Base-by-base conservation (phyloP, 1,140 invertebrate species). In the Danaus plexippus region DNA sequence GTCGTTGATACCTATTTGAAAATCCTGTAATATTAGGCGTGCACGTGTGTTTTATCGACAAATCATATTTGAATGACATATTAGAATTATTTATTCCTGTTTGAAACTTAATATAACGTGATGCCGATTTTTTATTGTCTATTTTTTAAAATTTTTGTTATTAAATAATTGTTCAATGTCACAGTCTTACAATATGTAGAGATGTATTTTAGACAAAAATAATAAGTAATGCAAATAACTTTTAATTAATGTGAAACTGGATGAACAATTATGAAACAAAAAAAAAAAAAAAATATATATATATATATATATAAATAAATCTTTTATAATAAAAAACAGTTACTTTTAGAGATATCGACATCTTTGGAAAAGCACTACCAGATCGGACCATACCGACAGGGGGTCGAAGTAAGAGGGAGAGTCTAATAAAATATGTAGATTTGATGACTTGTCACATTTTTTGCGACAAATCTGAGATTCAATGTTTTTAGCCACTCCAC, bases 381-480 rank as follows among this genome's bases (percentile, higher is more conserved):
- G 64, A 71, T 60, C 57, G 66, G 70, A 67, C 63, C 65, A 67
- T 58, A 71, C 72, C 66, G 66, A 69, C 75, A 66, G 78, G 79
- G 77, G 78, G 83, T 77, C 74, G 74, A 75, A 80, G 67, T 75
- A 72, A 64, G 67, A 69, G 70, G 76, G 74, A 69, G 74, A 79
- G 63, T 68, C 78, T 79, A 86, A 85, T 86, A 86, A 85, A 86
- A 86, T 86, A 85, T 85, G 83, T 77, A 86, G 83, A 86, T 86
- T 86, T 86, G 83, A 86, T 86, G 81, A 86, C 80, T 86, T 86
- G 83, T 83, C 81, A 86, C 80, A 84, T 86, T 86, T 85, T 86
- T 86, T 85, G 80, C 67, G 71, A 79, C 80, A 79, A 84, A 85
- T 85, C 80, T 77, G 66, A 82, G 75, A 76, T 79, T 78, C 77